These are phyloP conservation scores for Caenorhabditis japonica DNA, from an alignment of 2,888 invertebrate genomes.

Conservation along the genomic window DNA sequence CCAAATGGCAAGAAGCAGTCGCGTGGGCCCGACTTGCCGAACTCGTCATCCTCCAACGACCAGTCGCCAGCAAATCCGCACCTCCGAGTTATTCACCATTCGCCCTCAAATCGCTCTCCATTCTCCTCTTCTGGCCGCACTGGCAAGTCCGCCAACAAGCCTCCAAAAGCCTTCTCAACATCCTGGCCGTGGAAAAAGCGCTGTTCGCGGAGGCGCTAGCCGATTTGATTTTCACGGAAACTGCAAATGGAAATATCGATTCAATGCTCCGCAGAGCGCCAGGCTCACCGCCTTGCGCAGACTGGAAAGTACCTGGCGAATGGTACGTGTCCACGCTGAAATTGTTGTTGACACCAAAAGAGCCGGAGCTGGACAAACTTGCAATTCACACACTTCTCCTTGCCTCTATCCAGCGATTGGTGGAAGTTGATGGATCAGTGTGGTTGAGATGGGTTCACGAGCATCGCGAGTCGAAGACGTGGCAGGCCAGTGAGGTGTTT, in stretches of 20 bases:
- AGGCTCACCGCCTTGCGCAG: not conserved
- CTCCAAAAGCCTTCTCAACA: slow-evolving; percentile 26
- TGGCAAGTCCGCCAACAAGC: slow-evolving; percentile 58
- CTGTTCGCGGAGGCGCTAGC: slow-evolving; percentile 55
- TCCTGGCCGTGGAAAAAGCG: slow-evolving; percentile 41
- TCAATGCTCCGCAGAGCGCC: slow-evolving; percentile 26
- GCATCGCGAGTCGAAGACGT: slow-evolving; percentile 52
- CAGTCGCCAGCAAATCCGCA: slow-evolving; percentile 25
- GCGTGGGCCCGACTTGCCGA: slow-evolving; percentile 57
- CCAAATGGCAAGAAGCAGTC: slow-evolving; percentile 52
- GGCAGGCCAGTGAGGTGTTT: slow-evolving; percentile 56
- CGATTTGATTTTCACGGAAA: slow-evolving; percentile 55
- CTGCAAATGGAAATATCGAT: slow-evolving; percentile 52
- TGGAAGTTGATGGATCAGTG: slow-evolving; percentile 67
- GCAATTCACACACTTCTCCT: slow-evolving; percentile 60
- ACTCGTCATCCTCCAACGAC: slow-evolving; percentile 33
- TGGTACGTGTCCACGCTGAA: slow-evolving; percentile 51
- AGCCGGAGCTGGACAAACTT: slow-evolving; percentile 52
- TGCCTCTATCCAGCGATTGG: slow-evolving; percentile 61
- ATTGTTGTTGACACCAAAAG: slow-evolving; percentile 38
- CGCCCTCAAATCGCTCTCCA: slow-evolving; percentile 33
- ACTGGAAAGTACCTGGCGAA: slow-evolving; percentile 54
- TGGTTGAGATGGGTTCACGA: slow-evolving; percentile 69
- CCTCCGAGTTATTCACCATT: slow-evolving; percentile 23
- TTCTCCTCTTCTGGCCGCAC: slow-evolving; percentile 61